These are phyloP conservation scores for Sicus ferrugineus DNA, from an alignment of 2,888 invertebrate genomes.

Conservation along the genomic window DNA sequence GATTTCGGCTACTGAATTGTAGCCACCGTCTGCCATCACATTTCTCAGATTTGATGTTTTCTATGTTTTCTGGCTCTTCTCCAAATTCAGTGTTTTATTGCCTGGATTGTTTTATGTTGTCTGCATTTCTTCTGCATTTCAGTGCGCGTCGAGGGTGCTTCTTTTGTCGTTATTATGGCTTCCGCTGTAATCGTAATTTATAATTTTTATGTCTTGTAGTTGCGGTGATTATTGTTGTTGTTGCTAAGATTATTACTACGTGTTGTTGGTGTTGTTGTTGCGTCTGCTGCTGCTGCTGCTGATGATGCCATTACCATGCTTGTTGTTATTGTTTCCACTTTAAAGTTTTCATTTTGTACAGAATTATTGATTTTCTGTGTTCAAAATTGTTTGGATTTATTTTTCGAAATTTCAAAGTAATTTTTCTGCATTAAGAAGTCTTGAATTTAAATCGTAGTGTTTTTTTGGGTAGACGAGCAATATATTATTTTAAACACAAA, in stretches of 20 bases:
- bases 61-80: constrained; percentile 17
- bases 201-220: constrained; percentile 49
- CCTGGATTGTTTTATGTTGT: neutral
- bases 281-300: neutral
- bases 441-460: no score
- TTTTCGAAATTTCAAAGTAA: constrained; percentile 32
- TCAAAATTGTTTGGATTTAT: constrained; percentile 9
- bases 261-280: neutral
- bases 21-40: constrained; percentile 26
- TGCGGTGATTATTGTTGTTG: constrained; percentile 28
- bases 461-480: no score
- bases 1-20: no score
- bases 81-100: constrained; percentile 23
- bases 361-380: constrained; percentile 31
- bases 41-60: constrained; percentile 29
- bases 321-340: neutral
- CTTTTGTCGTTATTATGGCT: constrained; percentile 41
- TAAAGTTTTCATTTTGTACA: constrained; percentile 14
- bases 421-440: no score
- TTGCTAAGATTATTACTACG: neutral
- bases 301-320: neutral
- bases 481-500: neutral
- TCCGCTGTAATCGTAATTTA: constrained; percentile 55
- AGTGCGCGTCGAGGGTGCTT: constrained; percentile 28
- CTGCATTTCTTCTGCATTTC: constrained; percentile 9